Percentiles rank a stretch among this genome's conserved stretches.
Conservation (phyloP, 2,888 invertebrate species). For the Drosophila gaucha region DNA sequence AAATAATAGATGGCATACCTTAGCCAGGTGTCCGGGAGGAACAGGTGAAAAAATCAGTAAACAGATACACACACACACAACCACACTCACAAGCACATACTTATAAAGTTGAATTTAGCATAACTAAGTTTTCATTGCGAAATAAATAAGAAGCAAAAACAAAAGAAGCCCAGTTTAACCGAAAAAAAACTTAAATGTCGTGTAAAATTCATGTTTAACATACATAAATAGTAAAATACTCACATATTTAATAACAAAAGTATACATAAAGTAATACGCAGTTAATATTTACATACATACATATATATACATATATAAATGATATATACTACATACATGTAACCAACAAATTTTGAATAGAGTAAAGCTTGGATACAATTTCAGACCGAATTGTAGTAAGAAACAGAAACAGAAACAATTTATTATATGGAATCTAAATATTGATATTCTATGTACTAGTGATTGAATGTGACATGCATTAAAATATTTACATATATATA, state of each 20-base stretch:
- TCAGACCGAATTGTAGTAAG: slow-evolving; percentile 31
- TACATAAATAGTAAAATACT: slow-evolving; percentile 29
- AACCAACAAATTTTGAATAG: slow-evolving; percentile 34
- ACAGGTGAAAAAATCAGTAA: slow-evolving; percentile 62
- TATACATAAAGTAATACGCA: slow-evolving; percentile 18
- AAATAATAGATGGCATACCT: slow-evolving; percentile 44
- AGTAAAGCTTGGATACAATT: slow-evolving; percentile 23
- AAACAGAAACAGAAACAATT: too few species aligned
- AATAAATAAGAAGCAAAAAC: slow-evolving; percentile 17
- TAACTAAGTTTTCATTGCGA: slow-evolving; percentile 53
- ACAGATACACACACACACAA: slow-evolving; percentile 28
- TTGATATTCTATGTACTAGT: slow-evolving; percentile 46
- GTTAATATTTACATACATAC: slow-evolving; percentile 16
- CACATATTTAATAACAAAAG: slow-evolving; percentile 12
- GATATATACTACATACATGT: slow-evolving; percentile 42
- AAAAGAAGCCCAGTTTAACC: slow-evolving; percentile 63
- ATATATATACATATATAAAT: slow-evolving; percentile 17
- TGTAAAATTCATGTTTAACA: slow-evolving; percentile 73
- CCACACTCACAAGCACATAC: slow-evolving; percentile 41
- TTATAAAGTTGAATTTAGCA: slow-evolving; percentile 72
- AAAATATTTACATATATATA: slow-evolving; percentile 22
- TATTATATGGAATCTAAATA: slow-evolving; percentile 36
- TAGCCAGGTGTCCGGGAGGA: slow-evolving; percentile 46
- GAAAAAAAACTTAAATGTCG: slow-evolving; percentile 68
- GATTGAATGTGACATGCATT: slow-evolving; percentile 62